Evolutionary conservation across 2,888 invertebrate species (phyloP).

Genomic region (Resseliella maxima): DNA sequence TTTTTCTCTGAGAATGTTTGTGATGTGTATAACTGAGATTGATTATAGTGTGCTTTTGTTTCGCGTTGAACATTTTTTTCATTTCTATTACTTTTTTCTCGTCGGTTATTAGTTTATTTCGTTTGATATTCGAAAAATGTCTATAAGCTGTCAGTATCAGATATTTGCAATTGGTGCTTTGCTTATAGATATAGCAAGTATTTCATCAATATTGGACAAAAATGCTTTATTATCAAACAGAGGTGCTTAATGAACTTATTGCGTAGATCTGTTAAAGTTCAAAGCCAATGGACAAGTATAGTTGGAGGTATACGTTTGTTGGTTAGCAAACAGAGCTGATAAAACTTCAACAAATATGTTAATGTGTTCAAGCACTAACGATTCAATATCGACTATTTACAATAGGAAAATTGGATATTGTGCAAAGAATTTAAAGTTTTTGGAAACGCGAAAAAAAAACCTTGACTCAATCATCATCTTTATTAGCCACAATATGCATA

Average conservation of each 20-base stretch:
- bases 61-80: neutral
- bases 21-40: slow-evolving; percentile 8
- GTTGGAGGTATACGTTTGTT: no score
- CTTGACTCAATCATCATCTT: neutral
- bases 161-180: neutral
- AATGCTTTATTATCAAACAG: neutral
- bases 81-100: slow-evolving; percentile 9
- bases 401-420: slow-evolving; percentile 23
- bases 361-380: neutral
- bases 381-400: neutral
- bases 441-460: neutral
- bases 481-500: neutral
- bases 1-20: neutral
- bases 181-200: neutral
- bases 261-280: no score
- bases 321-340: no score
- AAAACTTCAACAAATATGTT: neutral
- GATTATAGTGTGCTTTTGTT: neutral
- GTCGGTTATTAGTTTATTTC: neutral
- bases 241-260: no score
- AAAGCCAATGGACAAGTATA: no score
- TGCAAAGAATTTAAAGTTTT: neutral
- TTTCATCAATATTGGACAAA: neutral
- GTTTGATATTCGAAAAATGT: neutral
- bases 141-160: neutral